phyloP scores from a whole-genome alignment of 1,140 invertebrate species.

The Cherax quadricarinatus region DNA sequence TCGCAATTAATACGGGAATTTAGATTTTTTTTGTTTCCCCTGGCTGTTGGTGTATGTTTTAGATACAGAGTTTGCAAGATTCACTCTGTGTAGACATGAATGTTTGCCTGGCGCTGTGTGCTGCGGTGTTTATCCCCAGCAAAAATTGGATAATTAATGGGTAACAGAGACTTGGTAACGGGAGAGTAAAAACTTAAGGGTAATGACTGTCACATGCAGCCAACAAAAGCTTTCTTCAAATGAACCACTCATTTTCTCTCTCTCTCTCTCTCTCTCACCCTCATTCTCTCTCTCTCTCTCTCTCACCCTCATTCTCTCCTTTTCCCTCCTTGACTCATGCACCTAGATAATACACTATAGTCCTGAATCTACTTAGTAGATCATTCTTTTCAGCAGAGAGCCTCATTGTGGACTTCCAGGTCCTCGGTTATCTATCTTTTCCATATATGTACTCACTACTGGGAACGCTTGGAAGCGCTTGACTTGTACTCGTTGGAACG shows the following conservation, averaged over 20 bases:
- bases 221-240: slow-evolving; percentile 58
- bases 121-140: not conserved
- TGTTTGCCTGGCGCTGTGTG: not conserved
- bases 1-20: slow-evolving; percentile 37
- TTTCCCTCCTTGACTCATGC: too few relatives aligned
- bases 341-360: too few relatives aligned
- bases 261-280: too few relatives aligned
- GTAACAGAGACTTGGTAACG: slow-evolving; percentile 42
- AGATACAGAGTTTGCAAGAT: not conserved
- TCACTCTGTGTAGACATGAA: not conserved
- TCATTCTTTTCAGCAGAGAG: too few relatives aligned
- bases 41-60: not conserved
- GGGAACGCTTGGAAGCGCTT: too few relatives aligned
- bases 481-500: too few relatives aligned
- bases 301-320: too few relatives aligned
- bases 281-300: too few relatives aligned
- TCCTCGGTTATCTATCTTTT: too few relatives aligned
- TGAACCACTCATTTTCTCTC: not conserved
- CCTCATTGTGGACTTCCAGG: too few relatives aligned
- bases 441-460: too few relatives aligned
- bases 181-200: slow-evolving; percentile 28
- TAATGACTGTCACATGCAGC: slow-evolving; percentile 54
- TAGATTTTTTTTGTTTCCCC: slow-evolving; percentile 10
- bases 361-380: too few relatives aligned
- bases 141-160: slow-evolving; percentile 5